A percentile compares a stretch with the other conserved stretches of the same genome.
These are phyloP conservation scores for Tragelaphus oryx DNA, from an alignment of 2,797 vertebrate genomes.

Conservation along the genomic window DNA sequence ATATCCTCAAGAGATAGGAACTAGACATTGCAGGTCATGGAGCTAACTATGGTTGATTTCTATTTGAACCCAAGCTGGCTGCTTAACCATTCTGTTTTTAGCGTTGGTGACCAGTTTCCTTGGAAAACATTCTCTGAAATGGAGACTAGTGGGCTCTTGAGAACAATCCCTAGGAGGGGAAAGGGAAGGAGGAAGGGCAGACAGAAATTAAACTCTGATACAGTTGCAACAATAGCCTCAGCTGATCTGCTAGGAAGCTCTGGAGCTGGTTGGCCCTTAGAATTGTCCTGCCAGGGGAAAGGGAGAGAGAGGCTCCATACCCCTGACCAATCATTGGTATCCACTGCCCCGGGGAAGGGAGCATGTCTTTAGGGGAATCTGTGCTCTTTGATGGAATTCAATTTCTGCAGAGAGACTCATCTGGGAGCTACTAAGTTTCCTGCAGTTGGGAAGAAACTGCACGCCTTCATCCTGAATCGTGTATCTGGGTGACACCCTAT, in stretches of 20 bases:
- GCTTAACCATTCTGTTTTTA: not conserved
- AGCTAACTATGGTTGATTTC: not conserved
- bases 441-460: not conserved
- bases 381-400: not conserved
- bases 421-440: not conserved
- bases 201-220: not conserved
- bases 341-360: not conserved
- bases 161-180: not conserved
- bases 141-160: not conserved
- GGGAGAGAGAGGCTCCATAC: not conserved
- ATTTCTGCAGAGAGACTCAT: not conserved
- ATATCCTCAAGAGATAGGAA: not conserved
- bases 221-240: not conserved
- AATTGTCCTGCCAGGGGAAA: not conserved
- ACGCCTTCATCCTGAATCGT: accelerated
- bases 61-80: not conserved
- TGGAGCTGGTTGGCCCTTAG: not conserved
- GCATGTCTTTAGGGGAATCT: not conserved
- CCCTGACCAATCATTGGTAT: not conserved
- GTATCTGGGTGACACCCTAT: not conserved
- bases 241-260: not conserved
- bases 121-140: not conserved
- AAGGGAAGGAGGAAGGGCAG: not conserved
- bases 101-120: not conserved
- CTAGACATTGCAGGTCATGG: not conserved